Conservation (phyloP, 2,113 vertebrate genomes). For the Lampris megalopsis region DNA sequence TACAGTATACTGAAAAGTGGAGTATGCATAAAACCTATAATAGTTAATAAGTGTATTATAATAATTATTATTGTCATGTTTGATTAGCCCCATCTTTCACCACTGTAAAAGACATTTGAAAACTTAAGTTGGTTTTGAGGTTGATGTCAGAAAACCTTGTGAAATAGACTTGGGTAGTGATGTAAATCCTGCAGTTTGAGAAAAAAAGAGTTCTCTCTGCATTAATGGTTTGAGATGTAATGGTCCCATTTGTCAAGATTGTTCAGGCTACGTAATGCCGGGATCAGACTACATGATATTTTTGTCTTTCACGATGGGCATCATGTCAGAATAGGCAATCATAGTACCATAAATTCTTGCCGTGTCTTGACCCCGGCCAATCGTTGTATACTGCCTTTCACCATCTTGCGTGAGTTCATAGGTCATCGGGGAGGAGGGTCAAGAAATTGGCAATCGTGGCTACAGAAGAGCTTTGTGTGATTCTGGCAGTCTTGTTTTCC, state of each 20-base stretch:
- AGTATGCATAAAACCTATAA: neutral
- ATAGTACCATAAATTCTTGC: too few relatives aligned
- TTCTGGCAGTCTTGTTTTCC: too few relatives aligned
- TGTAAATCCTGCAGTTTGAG: slow-evolving; percentile 21
- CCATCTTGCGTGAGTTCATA: too few relatives aligned
- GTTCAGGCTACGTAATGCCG: too few relatives aligned
- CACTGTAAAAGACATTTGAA: slow-evolving; percentile 5
- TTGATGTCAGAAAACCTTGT: slow-evolving; percentile 31
- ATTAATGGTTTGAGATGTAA: slow-evolving; percentile 39
- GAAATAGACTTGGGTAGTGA: slow-evolving; percentile 43
- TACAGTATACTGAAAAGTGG: neutral
- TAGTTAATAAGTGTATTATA: slow-evolving; percentile 1
- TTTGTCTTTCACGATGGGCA: too few relatives aligned
- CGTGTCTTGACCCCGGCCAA: too few relatives aligned
- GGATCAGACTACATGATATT: too few relatives aligned
- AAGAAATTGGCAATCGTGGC: too few relatives aligned
- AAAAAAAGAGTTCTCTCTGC: slow-evolving; percentile 40
- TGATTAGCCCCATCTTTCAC: slow-evolving; percentile 17
- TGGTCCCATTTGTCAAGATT: slow-evolving; percentile 34
- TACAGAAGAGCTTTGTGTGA: too few relatives aligned
- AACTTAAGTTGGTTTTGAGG: slow-evolving; percentile 26
- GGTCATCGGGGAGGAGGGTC: too few relatives aligned
- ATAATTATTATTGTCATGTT: neutral
- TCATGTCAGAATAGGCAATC: too few relatives aligned
- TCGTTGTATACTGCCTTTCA: too few relatives aligned